Conservation (phyloP, 1,140 invertebrate species). For the Drosophila ercepeae region DNA sequence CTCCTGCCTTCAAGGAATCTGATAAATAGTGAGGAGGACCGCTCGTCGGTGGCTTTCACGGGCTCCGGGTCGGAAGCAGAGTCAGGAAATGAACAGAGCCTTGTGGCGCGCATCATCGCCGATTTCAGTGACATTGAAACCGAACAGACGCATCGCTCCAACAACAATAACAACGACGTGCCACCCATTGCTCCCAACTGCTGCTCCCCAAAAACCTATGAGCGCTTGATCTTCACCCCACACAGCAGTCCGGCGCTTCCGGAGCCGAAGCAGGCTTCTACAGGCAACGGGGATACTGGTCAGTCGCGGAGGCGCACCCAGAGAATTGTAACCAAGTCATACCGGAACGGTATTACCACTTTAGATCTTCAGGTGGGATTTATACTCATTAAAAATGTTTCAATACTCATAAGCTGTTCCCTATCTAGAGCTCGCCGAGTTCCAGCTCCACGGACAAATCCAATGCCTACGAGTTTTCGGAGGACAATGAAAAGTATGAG, state of each 20-base stretch:
- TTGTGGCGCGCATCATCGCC: conserved; percentile 80
- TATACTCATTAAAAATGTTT: background rate
- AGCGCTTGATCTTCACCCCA: conserved; percentile 58
- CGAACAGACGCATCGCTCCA: conserved; percentile 55
- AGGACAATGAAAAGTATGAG: conserved; percentile 92
- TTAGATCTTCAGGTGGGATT: conserved; percentile 65
- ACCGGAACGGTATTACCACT: conserved; percentile 75
- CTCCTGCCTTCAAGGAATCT: conserved; percentile 46
- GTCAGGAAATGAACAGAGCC: conserved; percentile 69
- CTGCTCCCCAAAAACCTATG: conserved; percentile 44
- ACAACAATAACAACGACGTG: conserved; percentile 33
- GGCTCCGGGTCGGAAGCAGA: conserved; percentile 53
- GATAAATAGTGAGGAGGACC: conserved; percentile 58
- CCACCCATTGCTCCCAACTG: conserved; percentile 7
- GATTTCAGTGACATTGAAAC: conserved; percentile 82
- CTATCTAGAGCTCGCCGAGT: conserved; percentile 39
- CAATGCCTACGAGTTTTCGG: conserved; percentile 93
- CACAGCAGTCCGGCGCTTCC: conserved; percentile 47
- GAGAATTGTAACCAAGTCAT: conserved; percentile 79
- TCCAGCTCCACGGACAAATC: conserved; percentile 70
- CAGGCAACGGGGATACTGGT: conserved; percentile 29
- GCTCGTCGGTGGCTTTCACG: conserved; percentile 49
- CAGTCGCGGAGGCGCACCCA: conserved; percentile 69
- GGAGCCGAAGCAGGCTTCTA: conserved; percentile 55
- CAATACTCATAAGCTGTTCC: background rate